Evolutionary conservation across 2,888 invertebrate species (phyloP), one percentile per base, ranked within the genome.

Genomic region (Malthinus seriepunctatus): DNA sequence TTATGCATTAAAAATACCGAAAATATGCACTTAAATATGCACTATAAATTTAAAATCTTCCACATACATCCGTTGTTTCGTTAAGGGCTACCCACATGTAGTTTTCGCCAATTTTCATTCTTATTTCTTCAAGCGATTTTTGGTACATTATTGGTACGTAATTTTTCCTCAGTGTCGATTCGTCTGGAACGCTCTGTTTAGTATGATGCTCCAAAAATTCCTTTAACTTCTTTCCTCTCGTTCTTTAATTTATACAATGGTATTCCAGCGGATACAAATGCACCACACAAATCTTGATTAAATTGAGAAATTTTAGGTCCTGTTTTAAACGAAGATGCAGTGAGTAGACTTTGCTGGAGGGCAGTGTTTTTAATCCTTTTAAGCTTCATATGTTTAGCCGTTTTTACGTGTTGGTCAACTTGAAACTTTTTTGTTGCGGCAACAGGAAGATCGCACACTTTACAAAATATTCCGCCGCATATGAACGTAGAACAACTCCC

Each of bases 21-120:
- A n/a, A n/a, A n/a, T n/a, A n/a, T n/a, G n/a, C n/a, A n/a, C n/a
- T n/a, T n/a, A n/a, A n/a, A n/a, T n/a, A n/a, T n/a, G n/a, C n/a
- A n/a, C n/a, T n/a, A n/a, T n/a, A n/a, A n/a, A n/a, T n/a, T n/a
- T n/a, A n/a, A n/a, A n/a, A n/a, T n/a, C n/a, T n/a, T n/a, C n/a
- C n/a, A n/a, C n/a, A 31, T 8, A 38, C 23, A 44, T 64, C 63
- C 4, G 62, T 62, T n/a, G 62, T 63, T 62, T 66, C 65, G 31
- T 66, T 61, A 7, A 62, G 45, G 8, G 63, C 52, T 6, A 68
- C 55, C 68, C 66, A 68, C 33, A 67, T 56, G 42, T 46, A 60
- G 42, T 54, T 44, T 9, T 65, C 62, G 2, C 54, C 57, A 14
- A 67, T 56, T 12, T 65, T 47, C 4, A 49, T 10, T 56, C 51